Conservation (phyloP, 2,113 vertebrate genomes). For the Trichomycterus rosablanca region DNA sequence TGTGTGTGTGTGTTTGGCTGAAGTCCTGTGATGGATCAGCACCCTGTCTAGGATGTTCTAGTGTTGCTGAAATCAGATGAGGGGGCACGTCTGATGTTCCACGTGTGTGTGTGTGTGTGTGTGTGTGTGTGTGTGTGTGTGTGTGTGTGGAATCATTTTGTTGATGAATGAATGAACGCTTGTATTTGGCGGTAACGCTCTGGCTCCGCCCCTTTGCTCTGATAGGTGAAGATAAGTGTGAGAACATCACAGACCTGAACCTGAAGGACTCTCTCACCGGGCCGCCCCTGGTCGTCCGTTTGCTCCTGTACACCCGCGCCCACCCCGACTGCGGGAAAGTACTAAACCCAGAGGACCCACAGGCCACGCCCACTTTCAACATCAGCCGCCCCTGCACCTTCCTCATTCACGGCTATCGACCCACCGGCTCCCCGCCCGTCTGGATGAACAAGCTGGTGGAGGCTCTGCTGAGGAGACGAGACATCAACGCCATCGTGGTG, state of each 20-base stretch:
- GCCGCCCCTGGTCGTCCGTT: slow-evolving; percentile 61
- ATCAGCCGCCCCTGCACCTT: slow-evolving; percentile 71
- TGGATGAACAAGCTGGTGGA: slow-evolving; percentile 67
- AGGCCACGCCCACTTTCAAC: slow-evolving; percentile 64
- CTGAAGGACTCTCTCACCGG: slow-evolving; percentile 71
- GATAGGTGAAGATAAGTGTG: slow-evolving; percentile 65
- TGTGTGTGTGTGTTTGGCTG: background rate
- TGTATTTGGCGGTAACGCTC: background rate
- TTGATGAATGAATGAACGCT: background rate
- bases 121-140: background rate
- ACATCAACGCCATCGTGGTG: slow-evolving; percentile 81
- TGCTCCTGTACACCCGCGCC: slow-evolving; percentile 78
- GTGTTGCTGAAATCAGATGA: too few relatives aligned
- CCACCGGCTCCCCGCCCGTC: slow-evolving; percentile 71
- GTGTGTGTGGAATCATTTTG: background rate
- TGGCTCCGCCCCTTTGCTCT: slow-evolving; percentile 21
- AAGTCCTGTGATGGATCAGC: too few relatives aligned
- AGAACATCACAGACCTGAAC: slow-evolving; percentile 72
- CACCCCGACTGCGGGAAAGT: slow-evolving; percentile 68
- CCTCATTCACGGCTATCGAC: slow-evolving; percentile 86
- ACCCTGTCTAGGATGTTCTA: too few relatives aligned
- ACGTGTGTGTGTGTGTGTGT: background rate
- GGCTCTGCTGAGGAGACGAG: slow-evolving; percentile 61
- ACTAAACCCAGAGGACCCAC: slow-evolving; percentile 61
- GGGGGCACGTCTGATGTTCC: too few relatives aligned